Base-by-base conservation (phyloP, 2,888 invertebrate genomes). In the Eupithecia exiguata region DNA sequence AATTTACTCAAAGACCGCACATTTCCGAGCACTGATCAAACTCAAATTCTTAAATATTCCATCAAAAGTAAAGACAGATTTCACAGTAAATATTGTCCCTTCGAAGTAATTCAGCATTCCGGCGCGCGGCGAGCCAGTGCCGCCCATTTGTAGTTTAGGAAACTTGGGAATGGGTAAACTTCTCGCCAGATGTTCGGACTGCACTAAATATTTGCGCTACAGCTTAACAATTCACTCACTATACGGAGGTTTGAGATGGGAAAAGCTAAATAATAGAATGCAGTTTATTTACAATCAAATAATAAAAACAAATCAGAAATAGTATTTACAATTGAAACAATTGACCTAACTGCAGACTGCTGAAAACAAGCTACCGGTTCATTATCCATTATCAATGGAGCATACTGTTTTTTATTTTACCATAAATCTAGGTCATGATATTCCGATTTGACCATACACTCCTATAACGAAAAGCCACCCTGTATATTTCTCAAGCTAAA, bases 121-220 rank as follows among this genome's bases (percentile, higher is more conserved):
- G 65, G 30, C 30, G 30, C 30, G 30, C 30, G 30, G 69, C 78
- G 69, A n/a, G n/a, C n/a, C n/a, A n/a, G n/a, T 74, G 72, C 77
- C 71, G 71, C 75, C 69, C 78, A 79, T 76, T 79, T 76, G 63
- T 72, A 74, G 74, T 72, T 72, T 65, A 70, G 69, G 72, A 68
- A 77, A 79, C 75, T 79, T 80, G 40, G 74, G 66, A 80, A 78
- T 78, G 79, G 77, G 74, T 80, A 79, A 80, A 80, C 79, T 79
- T 78, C 72, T 58, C 68, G 49, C 77, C 78, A 77, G 76, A 73
- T 79, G 74, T 78, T 79, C 77, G 76, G 69, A 69, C 76, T 75
- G 74, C 69, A 72, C 68, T 75, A 69, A 74, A 77, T 77, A 74
- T 78, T 80, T 77, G 70, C 68, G 63, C 75, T 70, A 53, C 61